Percentiles rank a stretch among this genome's conserved stretches.
Conservation (phyloP, 2,113 vertebrate genomes). For the Mungos mungo region DNA sequence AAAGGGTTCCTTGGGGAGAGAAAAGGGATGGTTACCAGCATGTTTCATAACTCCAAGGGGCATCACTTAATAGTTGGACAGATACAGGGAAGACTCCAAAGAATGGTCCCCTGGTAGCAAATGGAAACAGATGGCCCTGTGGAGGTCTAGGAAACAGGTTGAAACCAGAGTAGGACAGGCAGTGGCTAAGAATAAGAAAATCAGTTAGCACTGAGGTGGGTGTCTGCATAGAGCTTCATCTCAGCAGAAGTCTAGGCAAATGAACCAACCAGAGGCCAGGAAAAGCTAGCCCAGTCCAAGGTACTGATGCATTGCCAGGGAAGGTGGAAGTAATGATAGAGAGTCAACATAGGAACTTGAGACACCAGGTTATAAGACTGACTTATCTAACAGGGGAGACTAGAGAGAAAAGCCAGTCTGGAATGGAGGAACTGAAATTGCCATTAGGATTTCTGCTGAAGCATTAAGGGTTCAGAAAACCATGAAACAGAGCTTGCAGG, state of each 20-base stretch:
- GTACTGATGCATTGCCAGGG: neutral
- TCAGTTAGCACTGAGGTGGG: neutral
- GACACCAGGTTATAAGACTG: neutral
- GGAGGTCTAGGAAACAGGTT: neutral
- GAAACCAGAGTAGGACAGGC: neutral
- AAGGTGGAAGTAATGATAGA: neutral
- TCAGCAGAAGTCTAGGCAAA: neutral
- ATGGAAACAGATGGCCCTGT: neutral
- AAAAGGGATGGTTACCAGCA: neutral
- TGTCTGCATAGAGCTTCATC: neutral
- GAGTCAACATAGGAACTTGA: neutral
- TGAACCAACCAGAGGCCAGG: neutral
- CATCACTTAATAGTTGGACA: neutral
- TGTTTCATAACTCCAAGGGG: neutral
- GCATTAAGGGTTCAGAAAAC: neutral
- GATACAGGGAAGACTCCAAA: neutral
- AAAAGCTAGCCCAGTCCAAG: neutral
- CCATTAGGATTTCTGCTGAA: neutral
- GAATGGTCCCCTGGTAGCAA: neutral
- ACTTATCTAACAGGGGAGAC: neutral
- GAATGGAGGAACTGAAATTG: neutral
- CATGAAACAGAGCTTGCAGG: neutral
- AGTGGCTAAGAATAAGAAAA: constrained; percentile 5
- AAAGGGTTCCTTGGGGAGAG: neutral
- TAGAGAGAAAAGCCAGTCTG: neutral